phyloP scores from a whole-genome alignment of 1,140 invertebrate genomes.

The Nomia melanderi region DNA sequence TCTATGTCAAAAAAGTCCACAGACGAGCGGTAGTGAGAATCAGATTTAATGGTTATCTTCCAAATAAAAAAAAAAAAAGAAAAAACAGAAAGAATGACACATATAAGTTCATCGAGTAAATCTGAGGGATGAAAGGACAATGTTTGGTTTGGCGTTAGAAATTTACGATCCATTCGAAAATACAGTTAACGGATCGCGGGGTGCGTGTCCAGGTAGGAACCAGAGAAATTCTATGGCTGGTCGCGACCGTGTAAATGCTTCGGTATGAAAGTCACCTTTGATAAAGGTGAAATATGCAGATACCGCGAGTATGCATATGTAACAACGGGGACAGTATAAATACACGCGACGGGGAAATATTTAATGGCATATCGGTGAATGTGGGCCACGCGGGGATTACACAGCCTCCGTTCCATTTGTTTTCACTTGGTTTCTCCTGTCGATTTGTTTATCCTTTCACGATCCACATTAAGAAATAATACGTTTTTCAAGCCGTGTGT shows the following conservation, averaged over 20 bases:
- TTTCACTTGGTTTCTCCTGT: neutral
- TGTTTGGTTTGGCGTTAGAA: neutral
- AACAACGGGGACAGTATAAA: constrained; percentile 27
- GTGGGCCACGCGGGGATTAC: constrained; percentile 21
- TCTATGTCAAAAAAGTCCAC: no score
- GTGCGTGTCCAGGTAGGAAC: neutral
- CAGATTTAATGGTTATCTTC: no score
- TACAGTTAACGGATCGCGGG: neutral
- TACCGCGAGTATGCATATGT: constrained; percentile 30
- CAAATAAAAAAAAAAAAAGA: no score
- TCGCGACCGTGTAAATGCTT: neutral
- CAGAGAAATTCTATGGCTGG: neutral
- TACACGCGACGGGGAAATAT: constrained; percentile 35
- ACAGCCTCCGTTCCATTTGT: neutral
- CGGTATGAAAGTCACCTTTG: neutral
- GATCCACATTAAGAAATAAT: neutral
- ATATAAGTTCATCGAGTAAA: no score
- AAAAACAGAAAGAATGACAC: no score
- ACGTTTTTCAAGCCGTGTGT: no score
- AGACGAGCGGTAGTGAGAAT: no score
- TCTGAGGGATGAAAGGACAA: no score
- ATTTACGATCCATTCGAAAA: neutral
- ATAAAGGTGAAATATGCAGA: constrained; percentile 25
- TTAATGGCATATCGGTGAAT: constrained; percentile 42
- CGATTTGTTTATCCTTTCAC: neutral